Evolutionary conservation across 2,888 invertebrate species (phyloP), one percentile per base, ranked within the genome.

Genomic region (Coremacera marginata): DNA sequence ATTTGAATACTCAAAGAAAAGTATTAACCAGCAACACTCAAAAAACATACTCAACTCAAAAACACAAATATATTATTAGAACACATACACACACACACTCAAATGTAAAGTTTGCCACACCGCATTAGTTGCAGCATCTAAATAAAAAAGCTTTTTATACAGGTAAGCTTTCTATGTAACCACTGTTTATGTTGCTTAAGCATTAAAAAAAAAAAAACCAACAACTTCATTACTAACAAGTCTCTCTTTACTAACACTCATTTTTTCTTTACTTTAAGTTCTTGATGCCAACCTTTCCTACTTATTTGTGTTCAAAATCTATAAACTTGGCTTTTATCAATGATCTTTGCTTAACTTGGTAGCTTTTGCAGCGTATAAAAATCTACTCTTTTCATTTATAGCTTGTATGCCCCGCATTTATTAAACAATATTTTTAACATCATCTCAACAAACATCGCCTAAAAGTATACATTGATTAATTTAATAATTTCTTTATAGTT

Each of bases 151-250:
- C 34, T 62, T 52, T 73, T 31, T 22, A 16, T 5, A 16, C 74
- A 74, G 74, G 74, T 74, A 74, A 74, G 74, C n/a, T 57, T 72
- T 27, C 34, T 67, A 49, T n/a, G 27, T 52, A 16, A n/a, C n/a
- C n/a, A n/a, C 0, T 37, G 16, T 14, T 8, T 22, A 49, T 52
- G 25, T 22, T 55, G n/a, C 55, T 60, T 44, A 44, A 11, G 1
- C 14, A 44, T 44, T 44, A 7, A 4, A 27, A 7, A 25, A 7
- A 25, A 27, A 60, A 60, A 44, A 44, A 11, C 22, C 57, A 57
- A 57, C 31, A 5, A 31, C 31, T 25, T 22, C 8, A 49, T 51
- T 4, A 49, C 68, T 27, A 51, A 68, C 27, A 8, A 27, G 8
- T 51, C 11, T 51, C 5, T 67, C 19, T 67, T 34, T 11, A 19